These are phyloP conservation scores for Cyphomyrus plagiostoma DNA, from an alignment of 2,113 vertebrate species.

Conservation along the genomic window DNA sequence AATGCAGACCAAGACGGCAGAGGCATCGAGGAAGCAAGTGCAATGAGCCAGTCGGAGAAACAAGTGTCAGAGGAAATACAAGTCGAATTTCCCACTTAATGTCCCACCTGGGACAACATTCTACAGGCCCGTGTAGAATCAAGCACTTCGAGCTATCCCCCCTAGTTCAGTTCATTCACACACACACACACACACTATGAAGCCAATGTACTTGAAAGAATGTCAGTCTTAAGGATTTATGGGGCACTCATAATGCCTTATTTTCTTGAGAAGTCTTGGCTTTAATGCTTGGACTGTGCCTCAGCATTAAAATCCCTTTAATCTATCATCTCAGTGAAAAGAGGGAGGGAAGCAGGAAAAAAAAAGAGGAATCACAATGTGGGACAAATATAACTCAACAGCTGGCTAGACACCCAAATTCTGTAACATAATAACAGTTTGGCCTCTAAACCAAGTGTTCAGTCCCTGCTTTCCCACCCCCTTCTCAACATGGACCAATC, in stretches of 20 bases:
- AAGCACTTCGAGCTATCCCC: background rate
- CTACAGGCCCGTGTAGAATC: background rate
- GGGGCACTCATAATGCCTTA: background rate
- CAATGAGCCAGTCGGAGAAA: background rate
- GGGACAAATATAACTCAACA: conserved; percentile 1
- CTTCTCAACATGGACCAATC: conserved; percentile 1
- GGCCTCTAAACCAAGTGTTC: background rate
- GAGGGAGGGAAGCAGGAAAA: background rate
- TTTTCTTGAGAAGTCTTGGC: background rate
- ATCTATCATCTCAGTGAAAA: background rate
- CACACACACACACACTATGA: background rate
- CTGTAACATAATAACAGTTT: conserved; percentile 5
- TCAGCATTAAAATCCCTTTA: background rate
- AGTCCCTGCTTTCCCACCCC: background rate
- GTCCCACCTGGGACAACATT: background rate
- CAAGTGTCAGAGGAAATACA: background rate
- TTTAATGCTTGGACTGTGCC: background rate
- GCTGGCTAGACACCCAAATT: background rate
- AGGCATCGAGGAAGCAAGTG: background rate
- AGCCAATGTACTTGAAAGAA: background rate
- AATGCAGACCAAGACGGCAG: background rate
- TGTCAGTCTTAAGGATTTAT: background rate
- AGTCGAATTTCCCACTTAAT: background rate
- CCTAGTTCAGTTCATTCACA: background rate
- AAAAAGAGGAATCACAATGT: background rate